Base-by-base conservation (phyloP, 2,113 vertebrate species). In the Sylvilagus bachmani region DNA sequence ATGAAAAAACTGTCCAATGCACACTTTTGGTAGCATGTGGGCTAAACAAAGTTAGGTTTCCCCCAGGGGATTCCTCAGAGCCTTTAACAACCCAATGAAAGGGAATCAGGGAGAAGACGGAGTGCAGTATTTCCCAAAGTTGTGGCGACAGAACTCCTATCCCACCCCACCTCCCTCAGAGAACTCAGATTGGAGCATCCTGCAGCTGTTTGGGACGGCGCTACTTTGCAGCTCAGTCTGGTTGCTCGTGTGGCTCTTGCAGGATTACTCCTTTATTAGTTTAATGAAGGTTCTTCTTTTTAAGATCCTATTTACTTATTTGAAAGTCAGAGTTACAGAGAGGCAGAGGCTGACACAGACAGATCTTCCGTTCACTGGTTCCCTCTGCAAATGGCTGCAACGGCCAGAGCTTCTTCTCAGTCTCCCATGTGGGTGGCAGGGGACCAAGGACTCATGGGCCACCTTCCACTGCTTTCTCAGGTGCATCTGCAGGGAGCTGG, bases 231-330 rank as follows among this genome's bases (percentile, higher is more conserved):
- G 81, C 53, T 79, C n/a, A 21, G 10, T 74, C 82, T 44, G 53
- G 53, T 44, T 67, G 13, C 94, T 91, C 69, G 62, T 58, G 82
- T 13, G 36, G 8, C 49, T 71, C 89, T 95, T 74, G 64, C 19
- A 95, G 86, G 81, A 96, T 94, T 33, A 70, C 89, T 84, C 77
- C 36, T 87, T 95, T 31, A 69, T 77, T 71, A 51, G 36, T 55
- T 85, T 89, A 67, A 67, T 53, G n/a, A 71, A 25, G 67, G 55
- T 14, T 44, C 44, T 44, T 44, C 44, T 44, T 44, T 7, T 44
- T 44, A 44, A 44, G 44, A 44, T 44, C 44, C 7, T 44, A 44
- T 44, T 44, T 44, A 44, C 8, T 44, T 44, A 44, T 44, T 44
- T 44, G 44, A 44, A 44, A 44, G 44, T 44, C 44, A 44, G 44